phyloP scores from a whole-genome alignment of 1,140 invertebrate species.

The Battus philenor region DNA sequence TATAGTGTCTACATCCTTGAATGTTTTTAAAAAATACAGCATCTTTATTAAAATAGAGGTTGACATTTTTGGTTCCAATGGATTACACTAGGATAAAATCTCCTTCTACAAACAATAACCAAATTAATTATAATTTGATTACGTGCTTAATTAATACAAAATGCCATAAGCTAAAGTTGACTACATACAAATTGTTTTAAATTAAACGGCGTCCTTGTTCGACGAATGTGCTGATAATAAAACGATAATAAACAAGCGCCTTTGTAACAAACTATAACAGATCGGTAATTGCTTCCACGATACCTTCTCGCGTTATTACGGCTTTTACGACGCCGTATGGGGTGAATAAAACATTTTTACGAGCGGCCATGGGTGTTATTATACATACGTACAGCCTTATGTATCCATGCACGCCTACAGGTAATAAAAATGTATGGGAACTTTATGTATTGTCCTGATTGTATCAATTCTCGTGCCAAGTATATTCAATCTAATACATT shows the following conservation, averaged over 20 bases:
- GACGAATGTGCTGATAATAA: slow-evolving; percentile 72
- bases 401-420: slow-evolving; percentile 28
- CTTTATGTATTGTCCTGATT: slow-evolving; percentile 8
- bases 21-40: too few relatives aligned
- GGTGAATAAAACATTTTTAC: slow-evolving; percentile 75
- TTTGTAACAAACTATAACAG: slow-evolving; percentile 75
- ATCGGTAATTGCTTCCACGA: slow-evolving; percentile 73
- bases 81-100: too few relatives aligned
- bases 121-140: too few relatives aligned
- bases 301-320: slow-evolving; percentile 73
- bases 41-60: too few relatives aligned
- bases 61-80: too few relatives aligned
- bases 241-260: slow-evolving; percentile 72
- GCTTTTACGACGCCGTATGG: slow-evolving; percentile 73
- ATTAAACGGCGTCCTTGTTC: slow-evolving; percentile 68
- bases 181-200: slow-evolving; percentile 38
- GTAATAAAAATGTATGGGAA: slow-evolving; percentile 29
- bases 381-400: slow-evolving; percentile 37
- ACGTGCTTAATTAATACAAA: too few relatives aligned
- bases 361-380: slow-evolving; percentile 68
- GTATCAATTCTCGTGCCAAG: background rate
- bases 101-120: too few relatives aligned
- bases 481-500: background rate
- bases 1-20: too few relatives aligned
- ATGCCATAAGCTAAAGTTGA: slow-evolving; percentile 30